Base-by-base conservation (phyloP, 2,113 vertebrate species). In the Romanogobio albipinnatus region DNA sequence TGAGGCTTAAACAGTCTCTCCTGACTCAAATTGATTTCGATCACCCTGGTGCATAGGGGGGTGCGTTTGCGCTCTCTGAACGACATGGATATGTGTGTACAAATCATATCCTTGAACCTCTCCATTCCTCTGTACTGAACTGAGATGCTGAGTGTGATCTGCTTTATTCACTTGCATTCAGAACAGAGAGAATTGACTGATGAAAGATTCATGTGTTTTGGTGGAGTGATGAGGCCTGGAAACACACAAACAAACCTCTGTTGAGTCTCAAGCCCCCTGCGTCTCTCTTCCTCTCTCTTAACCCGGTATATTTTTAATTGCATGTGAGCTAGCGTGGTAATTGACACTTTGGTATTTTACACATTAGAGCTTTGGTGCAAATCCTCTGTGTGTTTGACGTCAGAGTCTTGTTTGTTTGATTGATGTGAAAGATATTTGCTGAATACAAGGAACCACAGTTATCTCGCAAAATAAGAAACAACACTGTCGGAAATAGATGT, bases 151-250 rank as follows among this genome's bases (percentile, higher is more conserved):
- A 51, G 45, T 79, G 51, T 66, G 68, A 87, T 85, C 71, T 77
- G 17, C 33, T 61, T 45, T 24, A 71, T 77, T 86, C 74, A 56
- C 83, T 83, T 45, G 78, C 85, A 88, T 82, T 56, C 76, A 82
- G 76, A 86, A 76, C 43, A 62, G 73, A 59, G 33, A 78, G 51
- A 81, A 86, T 70, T 75, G 64, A 76, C 75, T 85, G 85, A 86
- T 79, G 87, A 86, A 86, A 84, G 77, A 88, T 84, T 88, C 75
- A 85, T 84, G 84, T 84, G 81, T 88, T 88, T 73, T 64, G 77
- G 53, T 78, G 39, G n/a, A 76, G 51, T 59, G 64, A 76, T 79
- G 79, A 79, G 66, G 75, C 62, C 59, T 70, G 33, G 82, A 76
- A 80, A 85, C 45, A 86, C 71, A 26, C 22, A 77, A 59, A 43